phyloP scores from a whole-genome alignment of 2,888 invertebrate genomes.

The Gibbula magus region DNA sequence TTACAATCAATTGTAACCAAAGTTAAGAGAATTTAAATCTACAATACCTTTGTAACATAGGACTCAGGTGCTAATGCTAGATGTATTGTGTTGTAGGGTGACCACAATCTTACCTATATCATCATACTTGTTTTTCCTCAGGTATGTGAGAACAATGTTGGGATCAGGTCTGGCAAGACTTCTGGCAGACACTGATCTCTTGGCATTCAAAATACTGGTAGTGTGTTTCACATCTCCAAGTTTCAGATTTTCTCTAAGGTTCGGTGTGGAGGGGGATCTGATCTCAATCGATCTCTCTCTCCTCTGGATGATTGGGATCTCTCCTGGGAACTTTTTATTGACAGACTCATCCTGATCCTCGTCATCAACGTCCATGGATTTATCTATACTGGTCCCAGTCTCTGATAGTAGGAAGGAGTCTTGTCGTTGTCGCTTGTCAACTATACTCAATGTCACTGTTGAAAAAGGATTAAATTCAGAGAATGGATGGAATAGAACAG shows the following conservation, averaged over 20 bases:
- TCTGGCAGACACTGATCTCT: slow-evolving; percentile 27
- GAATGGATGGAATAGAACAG: too few species aligned
- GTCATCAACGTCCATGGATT: slow-evolving; percentile 43
- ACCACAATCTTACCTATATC: slow-evolving; percentile 52
- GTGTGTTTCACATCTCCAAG: neutral
- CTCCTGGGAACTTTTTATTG: slow-evolving; percentile 52
- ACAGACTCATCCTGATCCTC: slow-evolving; percentile 41
- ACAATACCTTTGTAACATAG: too few species aligned
- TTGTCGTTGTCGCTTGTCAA: slow-evolving; percentile 44
- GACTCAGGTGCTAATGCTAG: too few species aligned
- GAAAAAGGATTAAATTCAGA: neutral
- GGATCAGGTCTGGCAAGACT: slow-evolving; percentile 31
- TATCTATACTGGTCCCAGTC: slow-evolving; percentile 36
- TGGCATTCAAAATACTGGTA: slow-evolving; percentile 32
- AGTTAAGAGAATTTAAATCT: too few species aligned
- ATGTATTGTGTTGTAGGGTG: too few species aligned
- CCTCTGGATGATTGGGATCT: slow-evolving; percentile 57
- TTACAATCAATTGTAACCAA: too few species aligned
- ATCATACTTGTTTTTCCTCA: slow-evolving; percentile 68
- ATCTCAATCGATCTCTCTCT: slow-evolving; percentile 8
- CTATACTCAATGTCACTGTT: slow-evolving; percentile 17
- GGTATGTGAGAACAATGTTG: slow-evolving; percentile 43
- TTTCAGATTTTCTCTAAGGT: neutral
- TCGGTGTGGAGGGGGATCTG: slow-evolving; percentile 23
- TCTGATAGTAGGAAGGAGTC: slow-evolving; percentile 37